These are phyloP conservation scores for Tiliqua scincoides DNA, from an alignment of 2,113 vertebrate genomes.

Conservation along the genomic window DNA sequence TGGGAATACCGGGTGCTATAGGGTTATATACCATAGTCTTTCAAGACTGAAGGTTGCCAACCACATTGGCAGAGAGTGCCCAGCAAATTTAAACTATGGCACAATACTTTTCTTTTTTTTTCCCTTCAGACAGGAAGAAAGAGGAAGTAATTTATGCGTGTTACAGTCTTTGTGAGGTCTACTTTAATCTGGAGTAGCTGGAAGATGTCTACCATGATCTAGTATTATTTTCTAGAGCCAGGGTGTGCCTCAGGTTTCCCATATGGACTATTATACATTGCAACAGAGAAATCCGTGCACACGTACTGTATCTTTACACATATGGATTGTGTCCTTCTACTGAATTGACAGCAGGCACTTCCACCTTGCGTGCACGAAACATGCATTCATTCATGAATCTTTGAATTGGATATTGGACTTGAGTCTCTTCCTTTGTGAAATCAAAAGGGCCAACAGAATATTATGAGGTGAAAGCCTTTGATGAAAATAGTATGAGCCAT, in stretches of 20 bases:
- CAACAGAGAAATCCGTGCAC: not conserved
- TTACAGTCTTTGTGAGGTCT: too few species aligned
- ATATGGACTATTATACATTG: not conserved
- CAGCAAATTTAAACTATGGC: too few species aligned
- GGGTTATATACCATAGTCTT: too few species aligned
- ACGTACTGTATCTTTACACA: not conserved
- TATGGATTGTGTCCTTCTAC: not conserved
- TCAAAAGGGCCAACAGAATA: constrained; percentile 14
- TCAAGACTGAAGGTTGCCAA: too few species aligned
- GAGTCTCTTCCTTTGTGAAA: too few species aligned
- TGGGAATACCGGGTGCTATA: too few species aligned
- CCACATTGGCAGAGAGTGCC: too few species aligned
- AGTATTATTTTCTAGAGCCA: not conserved
- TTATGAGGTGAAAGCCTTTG: not conserved
- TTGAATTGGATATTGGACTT: not conserved
- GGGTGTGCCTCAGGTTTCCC: not conserved
- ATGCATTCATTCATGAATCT: not conserved
- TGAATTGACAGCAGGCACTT: not conserved
- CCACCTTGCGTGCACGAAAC: not conserved
- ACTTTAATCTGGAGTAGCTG: not conserved
- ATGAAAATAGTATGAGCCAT: not conserved
- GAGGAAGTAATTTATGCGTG: too few species aligned
- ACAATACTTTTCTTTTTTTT: too few species aligned
- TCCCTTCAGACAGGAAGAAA: too few species aligned
- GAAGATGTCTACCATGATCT: not conserved